Evolutionary conservation across 2,888 invertebrate genomes (phyloP), one percentile per base, ranked within the genome.

Genomic region (Diadegma fenestrale): DNA sequence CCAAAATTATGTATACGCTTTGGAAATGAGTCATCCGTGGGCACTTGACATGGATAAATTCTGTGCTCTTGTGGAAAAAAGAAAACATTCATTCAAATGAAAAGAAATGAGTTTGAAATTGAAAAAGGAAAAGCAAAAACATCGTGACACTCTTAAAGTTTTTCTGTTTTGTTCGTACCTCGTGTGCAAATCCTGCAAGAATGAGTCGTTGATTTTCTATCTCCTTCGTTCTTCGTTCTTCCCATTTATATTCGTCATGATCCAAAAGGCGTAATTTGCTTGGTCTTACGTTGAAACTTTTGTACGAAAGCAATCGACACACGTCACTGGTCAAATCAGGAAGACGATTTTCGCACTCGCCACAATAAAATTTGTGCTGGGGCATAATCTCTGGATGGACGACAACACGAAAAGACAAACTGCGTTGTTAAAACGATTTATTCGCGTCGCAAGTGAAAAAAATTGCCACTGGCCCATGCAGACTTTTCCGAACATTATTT

Each of bases 261-360:
- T 82, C 85, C 76, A 76, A 77, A n/a, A 61, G 54, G 8, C 77
- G 80, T 26, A 68, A 76, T 33, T 80, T 87, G 72, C 82, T 88
- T 37, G 88, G 80, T 71, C 88, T 80, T 22, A 89, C 91, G 54
- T 88, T 89, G 51, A 91, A 84, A 66, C 88, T 90, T 82, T 87
- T 91, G 89, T 92, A 92, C 10, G 92, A 91, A 80, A 92, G 85
- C 63, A 92, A 88, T 37, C 89, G 91, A 80, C 92, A 92, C 88
- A 91, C 88, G 83, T 91, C 91, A 85, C 87, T 91, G 80, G 89
- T 90, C 76, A 91, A 85, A 79, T 90, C 90, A 80, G 90, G 89
- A 86, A 91, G 82, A 66, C 90, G 92, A 79, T 86, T 90, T 76
- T 89, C 90, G 71, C 90, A 87, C 7, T 89, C 86, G 77, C 88